phyloP scores from a whole-genome alignment of 2,797 vertebrate species.

The Echeneis naucrates region DNA sequence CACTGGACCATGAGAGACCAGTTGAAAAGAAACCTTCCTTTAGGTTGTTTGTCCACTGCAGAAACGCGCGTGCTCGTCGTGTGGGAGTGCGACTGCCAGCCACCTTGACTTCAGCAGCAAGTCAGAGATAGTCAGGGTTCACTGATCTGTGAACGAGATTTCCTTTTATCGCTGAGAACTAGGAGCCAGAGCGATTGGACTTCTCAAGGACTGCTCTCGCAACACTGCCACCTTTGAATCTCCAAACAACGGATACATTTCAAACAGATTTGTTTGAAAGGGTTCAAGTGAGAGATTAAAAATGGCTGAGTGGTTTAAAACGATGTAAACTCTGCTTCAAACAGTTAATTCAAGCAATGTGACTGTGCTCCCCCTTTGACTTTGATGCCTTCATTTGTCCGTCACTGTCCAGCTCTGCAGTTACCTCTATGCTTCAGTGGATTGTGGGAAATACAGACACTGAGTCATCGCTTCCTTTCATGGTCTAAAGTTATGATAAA shows the following conservation, averaged over 20 bases:
- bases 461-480: conserved; percentile 47
- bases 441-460: conserved; percentile 44
- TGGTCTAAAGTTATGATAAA: conserved; percentile 53
- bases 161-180: conserved; percentile 62
- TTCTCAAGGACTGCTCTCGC: conserved; percentile 47
- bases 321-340: conserved; percentile 1
- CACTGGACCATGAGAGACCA: not conserved
- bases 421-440: conserved; percentile 49
- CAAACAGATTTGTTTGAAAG: conserved; percentile 24
- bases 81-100: conserved; percentile 57
- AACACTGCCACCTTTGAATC: conserved; percentile 48
- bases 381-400: conserved; percentile 9
- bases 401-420: not conserved
- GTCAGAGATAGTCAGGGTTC: conserved; percentile 42
- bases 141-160: conserved; percentile 51
- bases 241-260: conserved; percentile 13
- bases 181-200: conserved; percentile 7
- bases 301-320: conserved; percentile 4
- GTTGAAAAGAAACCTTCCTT: conserved; percentile 16
- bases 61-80: conserved; percentile 29
- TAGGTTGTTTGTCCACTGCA: conserved; percentile 9
- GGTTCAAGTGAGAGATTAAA: conserved; percentile 23
- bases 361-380: not conserved
- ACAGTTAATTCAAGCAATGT: not conserved
- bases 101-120: conserved; percentile 59